Base-by-base conservation (phyloP, 2,888 invertebrate species). In the Synanthedon andrenaeformis region DNA sequence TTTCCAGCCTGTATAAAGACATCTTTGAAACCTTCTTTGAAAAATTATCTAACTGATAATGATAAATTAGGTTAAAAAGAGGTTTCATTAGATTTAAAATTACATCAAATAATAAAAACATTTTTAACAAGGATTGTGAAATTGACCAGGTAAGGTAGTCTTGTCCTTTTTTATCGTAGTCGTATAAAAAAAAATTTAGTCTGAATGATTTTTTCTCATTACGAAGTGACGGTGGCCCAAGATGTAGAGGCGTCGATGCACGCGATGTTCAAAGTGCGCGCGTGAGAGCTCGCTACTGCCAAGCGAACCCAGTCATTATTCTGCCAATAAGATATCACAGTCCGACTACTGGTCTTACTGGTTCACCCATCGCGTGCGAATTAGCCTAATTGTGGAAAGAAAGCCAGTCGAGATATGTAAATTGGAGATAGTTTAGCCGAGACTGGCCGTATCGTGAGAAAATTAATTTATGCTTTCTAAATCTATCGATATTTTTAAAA, bases 331-430 rank as follows among this genome's bases (percentile, higher is more conserved):
- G 67, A 67, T 66, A 72, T 74, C 74, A 66, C 63, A 51, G 49
- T 41, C 41, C 55, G 70, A 76, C 86, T 82, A 85, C 86, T 80
- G 80, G 86, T 85, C 73, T 84, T 84, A 67, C 80, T 63, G 70
- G 76, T 64, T 65, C 59, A 51, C 52, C 57, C 67, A 72, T 80
- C 70, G 79, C 81, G 79, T 80, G 80, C 72, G 65, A 70, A 78
- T 79, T 70, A 75, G 63, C 74, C 77, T 82, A 80, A 85, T 86
- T 79, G 75, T 77, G 70, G 76, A 80, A 81, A 79, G 74, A 70
- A 66, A 69, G 65, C 67, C 73, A 72, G 35, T 75, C 72, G 69
- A 79, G 75, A 77, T 74, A 81, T 78, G 79, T 71, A 79, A 85
- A 82, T 82, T 75, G 73, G 71, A 69, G 69, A 72, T 70, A 69